Evolutionary conservation across 2,888 invertebrate genomes (phyloP), one percentile per base, ranked within the genome.

Genomic region (Tetranychus piercei): DNA sequence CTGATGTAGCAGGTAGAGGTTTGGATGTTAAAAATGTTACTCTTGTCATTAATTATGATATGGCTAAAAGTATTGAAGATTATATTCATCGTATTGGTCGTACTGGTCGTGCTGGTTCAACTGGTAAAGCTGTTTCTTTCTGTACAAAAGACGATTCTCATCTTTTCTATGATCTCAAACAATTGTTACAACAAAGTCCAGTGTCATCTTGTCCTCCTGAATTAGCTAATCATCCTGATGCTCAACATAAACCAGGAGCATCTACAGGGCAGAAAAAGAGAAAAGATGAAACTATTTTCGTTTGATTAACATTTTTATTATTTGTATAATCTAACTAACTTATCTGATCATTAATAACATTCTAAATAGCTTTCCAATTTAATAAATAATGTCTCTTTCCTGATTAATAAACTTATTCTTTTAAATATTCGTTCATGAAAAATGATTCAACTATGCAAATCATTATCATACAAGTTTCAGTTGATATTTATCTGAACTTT

Each of bases 1-100:
- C 99, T 0, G 97, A 99, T 83, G 99, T 99, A 1, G 99, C 99
- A 79, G 99, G 99, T 79, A 90, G 99, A 87, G 99, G 99, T 92
- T 99, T 99, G 79, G 99, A 99, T 82, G 97, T 99, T 82, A 97
- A 99, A 82, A 97, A 99, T 83, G 99, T 99, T 3, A 94, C 96
- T 8, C 87, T 99, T 84, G 99, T 99, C 77, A 93, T 99, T 80
- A 99, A 99, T 83, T 99, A 99, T 81, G 99, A 99, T 82, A 99
- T 99, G 99, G 96, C 99, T 0, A 99, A 99, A 83, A 88, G 90
- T 22, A 97, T 99, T 80, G 99, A 99, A 86, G 93, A 93, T 84
- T 94, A 94, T 81, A 93, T 94, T 1, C 93, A 95, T 89, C 90
- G 99, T 86, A 97, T 99, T 81, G 99, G 97, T 82, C 89, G 97